Conservation (phyloP, 2,113 vertebrate genomes). For the Plotosus lineatus region DNA sequence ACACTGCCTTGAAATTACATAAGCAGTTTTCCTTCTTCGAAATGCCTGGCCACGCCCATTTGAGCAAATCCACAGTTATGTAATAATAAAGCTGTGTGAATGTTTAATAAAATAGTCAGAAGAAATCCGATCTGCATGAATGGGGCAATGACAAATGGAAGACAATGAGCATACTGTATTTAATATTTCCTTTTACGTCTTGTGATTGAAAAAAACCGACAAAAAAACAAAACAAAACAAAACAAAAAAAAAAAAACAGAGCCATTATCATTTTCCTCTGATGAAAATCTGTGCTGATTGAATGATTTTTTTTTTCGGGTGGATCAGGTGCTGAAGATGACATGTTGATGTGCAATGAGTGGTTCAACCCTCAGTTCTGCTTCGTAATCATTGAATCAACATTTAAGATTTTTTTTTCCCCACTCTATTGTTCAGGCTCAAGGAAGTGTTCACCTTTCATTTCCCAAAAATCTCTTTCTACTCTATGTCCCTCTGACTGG, state of each 20-base stretch:
- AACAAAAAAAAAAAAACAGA: not conserved
- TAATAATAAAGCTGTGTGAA: not conserved
- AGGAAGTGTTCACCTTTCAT: conserved; percentile 7
- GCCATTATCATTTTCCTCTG: too few relatives aligned
- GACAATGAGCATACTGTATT: not conserved
- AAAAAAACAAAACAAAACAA: not conserved
- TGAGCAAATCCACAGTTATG: not conserved
- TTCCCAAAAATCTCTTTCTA: not conserved
- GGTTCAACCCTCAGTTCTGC: too few relatives aligned
- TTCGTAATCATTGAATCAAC: not conserved
- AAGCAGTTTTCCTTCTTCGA: not conserved
- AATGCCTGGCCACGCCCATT: not conserved
- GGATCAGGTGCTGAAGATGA: not conserved
- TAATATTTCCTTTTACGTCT: not conserved
- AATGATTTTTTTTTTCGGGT: not conserved
- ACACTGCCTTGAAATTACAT: not conserved
- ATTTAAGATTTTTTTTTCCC: too few relatives aligned
- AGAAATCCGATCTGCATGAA: not conserved
- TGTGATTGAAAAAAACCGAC: not conserved
- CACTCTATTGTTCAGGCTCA: not conserved
- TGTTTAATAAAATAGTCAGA: not conserved
- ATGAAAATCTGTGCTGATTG: not conserved
- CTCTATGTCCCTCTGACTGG: not conserved
- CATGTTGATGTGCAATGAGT: too few relatives aligned
- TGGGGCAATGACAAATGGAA: not conserved